Evolutionary conservation across 2,113 vertebrate genomes (phyloP).

Genomic region (Accipiter cooperii): DNA sequence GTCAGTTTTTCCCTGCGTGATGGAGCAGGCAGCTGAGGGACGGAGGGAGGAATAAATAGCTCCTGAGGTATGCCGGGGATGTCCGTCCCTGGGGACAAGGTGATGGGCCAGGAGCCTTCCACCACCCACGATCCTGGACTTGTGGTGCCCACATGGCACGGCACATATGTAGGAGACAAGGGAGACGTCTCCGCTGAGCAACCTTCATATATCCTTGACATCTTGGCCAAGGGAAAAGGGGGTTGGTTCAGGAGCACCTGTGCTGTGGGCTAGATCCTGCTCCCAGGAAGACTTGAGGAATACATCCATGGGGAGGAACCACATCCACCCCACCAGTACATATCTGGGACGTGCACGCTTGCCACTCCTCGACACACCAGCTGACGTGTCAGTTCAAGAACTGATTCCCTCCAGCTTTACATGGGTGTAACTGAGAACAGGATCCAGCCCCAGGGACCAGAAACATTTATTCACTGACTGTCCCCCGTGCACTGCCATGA

Average conservation of each 20-base stretch:
- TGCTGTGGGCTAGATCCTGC: neutral
- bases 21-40: conserved; percentile 26
- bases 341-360: fast-evolving
- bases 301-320: neutral
- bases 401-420: neutral
- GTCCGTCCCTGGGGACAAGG: neutral
- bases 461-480: neutral
- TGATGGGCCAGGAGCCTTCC: neutral
- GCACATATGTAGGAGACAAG: fast-evolving
- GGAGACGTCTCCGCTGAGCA: neutral
- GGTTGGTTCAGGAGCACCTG: neutral
- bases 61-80: neutral
- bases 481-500: fast-evolving
- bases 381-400: neutral
- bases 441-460: neutral
- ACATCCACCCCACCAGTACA: fast-evolving
- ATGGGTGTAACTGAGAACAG: neutral
- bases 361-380: fast-evolving
- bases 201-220: neutral
- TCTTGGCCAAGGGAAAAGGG: neutral
- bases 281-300: neutral
- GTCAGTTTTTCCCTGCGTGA: conserved; percentile 56
- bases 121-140: neutral
- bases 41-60: conserved; percentile 48
- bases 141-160: fast-evolving